Base-by-base conservation (phyloP, 2,797 vertebrate genomes). In the Anguilla pacifica region DNA sequence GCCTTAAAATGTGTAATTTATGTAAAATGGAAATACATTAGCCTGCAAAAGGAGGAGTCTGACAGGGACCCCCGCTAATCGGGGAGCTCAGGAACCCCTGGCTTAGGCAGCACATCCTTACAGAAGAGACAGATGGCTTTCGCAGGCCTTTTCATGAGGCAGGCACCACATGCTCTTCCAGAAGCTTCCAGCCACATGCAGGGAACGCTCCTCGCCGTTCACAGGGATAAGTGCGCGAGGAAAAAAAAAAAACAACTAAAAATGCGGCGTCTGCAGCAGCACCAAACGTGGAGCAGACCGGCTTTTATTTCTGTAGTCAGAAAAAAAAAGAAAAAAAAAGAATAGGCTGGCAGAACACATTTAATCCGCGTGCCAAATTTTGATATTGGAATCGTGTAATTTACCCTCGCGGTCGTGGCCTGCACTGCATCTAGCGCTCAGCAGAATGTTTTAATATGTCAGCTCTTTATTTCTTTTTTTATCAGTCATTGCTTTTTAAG, bases 211-310 rank as follows among this genome's bases (percentile, higher is more conserved):
- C 35, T 19, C 35, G 3, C 72, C 88, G 89, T 91, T 92, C 91
- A 92, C 89, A 88, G 90, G 85, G 90, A 91, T 91, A 89, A 91
- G 91, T 92, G 91, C 88, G 88, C 89, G 90, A 90, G 90, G 86
- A 90, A 90, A 89, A 92, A 91, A 89, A 89, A 87, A 90, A 90
- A 89, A 92, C 90, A 89, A 9, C 22, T 2, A 11, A 70, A 2
- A 90, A 91, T 89, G 89, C 87, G 86, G 88, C 49, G 87, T 90
- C 90, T 90, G 88, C 88, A 86, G 88, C 89, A 89, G 84, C 64
- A 84, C 31, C 86, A 43, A 85, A 77, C 55, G 88, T 61, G 59
- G 6, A 6, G 31, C 72, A 67, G 83, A 70, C 70, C 6, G 79
- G 17, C 46, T 82, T 82, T 82, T 51, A 51, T 51, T 82, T 82